Evolutionary conservation across 30 jellyfish, hydroid and myxozoan genomes (phyloP).

Genomic region (Aurelia aurita complex sp. Pacific): DNA sequence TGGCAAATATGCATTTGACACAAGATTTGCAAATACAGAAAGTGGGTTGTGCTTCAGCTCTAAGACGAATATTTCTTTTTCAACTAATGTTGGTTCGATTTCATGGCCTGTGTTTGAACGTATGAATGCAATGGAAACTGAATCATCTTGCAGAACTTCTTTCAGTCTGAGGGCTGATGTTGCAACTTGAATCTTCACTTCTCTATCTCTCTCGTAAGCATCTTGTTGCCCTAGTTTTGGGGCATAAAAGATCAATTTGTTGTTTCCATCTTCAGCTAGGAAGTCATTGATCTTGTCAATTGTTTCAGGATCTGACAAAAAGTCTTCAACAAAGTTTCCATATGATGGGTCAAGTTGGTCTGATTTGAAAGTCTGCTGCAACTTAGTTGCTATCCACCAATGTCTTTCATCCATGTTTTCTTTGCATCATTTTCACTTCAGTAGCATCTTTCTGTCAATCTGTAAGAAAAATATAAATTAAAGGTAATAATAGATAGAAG

Average conservation of each 20-base stretch:
- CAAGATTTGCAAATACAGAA: constrained; percentile 51
- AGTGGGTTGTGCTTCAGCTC: constrained; percentile 69
- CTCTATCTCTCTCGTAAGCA: neutral
- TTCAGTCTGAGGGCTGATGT: constrained; percentile 59
- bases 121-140: constrained; percentile 46
- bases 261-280: constrained; percentile 54
- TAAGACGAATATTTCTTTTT: constrained; percentile 63
- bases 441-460: neutral
- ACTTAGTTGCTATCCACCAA: constrained; percentile 89
- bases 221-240: constrained; percentile 21
- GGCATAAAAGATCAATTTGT: constrained; percentile 47
- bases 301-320: constrained; percentile 61
- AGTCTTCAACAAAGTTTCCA: constrained; percentile 65
- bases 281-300: constrained; percentile 65
- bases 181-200: constrained; percentile 45
- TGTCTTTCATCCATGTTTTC: constrained; percentile 86
- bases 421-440: neutral
- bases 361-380: constrained; percentile 66
- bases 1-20: constrained; percentile 47
- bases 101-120: constrained; percentile 51
- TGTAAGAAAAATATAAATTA: neutral
- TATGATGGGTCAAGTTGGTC: constrained; percentile 32
- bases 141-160: constrained; percentile 39
- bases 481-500: too few relatives aligned
- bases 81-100: constrained; percentile 65